phyloP scores from a whole-genome alignment of 2,797 vertebrate genomes.

The Brachymystax lenok region DNA sequence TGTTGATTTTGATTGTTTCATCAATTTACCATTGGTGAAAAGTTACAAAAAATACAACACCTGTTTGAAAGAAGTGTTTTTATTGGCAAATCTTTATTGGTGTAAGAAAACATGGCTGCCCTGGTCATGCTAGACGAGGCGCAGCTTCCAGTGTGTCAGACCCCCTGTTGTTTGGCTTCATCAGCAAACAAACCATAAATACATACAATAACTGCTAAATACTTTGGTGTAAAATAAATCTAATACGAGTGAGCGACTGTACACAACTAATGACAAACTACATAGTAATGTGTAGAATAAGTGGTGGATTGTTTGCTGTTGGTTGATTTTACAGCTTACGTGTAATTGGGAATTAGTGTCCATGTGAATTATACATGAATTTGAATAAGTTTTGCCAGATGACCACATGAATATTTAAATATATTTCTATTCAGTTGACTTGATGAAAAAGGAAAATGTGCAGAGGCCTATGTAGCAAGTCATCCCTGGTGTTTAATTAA shows the following conservation, averaged over 20 bases:
- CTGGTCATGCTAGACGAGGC: slow-evolving; percentile 28
- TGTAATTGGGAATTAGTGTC: slow-evolving; percentile 16
- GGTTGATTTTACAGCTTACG: not conserved
- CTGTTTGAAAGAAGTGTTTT: slow-evolving; percentile 44
- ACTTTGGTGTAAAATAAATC: slow-evolving; percentile 59
- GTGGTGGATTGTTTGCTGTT: not conserved
- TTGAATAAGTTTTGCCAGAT: slow-evolving; percentile 5
- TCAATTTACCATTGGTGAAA: slow-evolving; percentile 69
- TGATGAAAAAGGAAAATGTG: slow-evolving; percentile 3
- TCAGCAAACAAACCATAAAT: slow-evolving; percentile 70
- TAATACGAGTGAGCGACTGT: slow-evolving; percentile 41
- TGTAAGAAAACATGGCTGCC: slow-evolving; percentile 41
- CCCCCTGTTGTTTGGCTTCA: slow-evolving; percentile 66
- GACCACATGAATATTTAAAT: slow-evolving; percentile 17
- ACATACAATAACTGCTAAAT: slow-evolving; percentile 55
- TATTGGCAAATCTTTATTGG: slow-evolving; percentile 55
- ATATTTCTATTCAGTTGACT: not conserved
- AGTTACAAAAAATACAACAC: slow-evolving; percentile 20
- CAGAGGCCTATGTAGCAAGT: slow-evolving; percentile 16
- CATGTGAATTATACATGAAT: slow-evolving; percentile 29
- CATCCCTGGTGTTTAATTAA: not conserved
- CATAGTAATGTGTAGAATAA: not conserved
- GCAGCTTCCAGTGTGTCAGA: slow-evolving; percentile 82
- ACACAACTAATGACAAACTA: not conserved
- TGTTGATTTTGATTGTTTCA: slow-evolving; percentile 49